These are phyloP conservation scores for Hermetia illucens DNA, from an alignment of 1,140 invertebrate genomes.

Conservation along the genomic window DNA sequence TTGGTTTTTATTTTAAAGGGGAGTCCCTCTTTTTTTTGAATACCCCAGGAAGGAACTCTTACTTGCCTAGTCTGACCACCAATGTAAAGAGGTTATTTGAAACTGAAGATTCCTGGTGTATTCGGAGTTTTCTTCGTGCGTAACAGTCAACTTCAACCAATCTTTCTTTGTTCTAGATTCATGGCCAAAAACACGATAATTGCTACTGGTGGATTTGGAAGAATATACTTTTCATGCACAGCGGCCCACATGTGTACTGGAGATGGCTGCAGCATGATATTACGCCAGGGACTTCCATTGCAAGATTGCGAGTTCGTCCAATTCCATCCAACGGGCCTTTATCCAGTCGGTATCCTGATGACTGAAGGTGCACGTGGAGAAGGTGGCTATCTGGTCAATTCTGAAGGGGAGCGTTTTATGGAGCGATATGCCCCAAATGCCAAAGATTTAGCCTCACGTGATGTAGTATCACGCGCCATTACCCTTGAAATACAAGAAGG, in stretches of 20 bases:
- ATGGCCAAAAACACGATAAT: slow-evolving; percentile 55
- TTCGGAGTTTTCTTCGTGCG: neutral
- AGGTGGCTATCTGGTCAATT: slow-evolving; percentile 86
- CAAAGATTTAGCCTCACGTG: slow-evolving; percentile 90
- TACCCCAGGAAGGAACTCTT: no score
- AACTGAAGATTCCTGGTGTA: slow-evolving; percentile 1
- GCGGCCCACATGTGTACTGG: slow-evolving; percentile 95
- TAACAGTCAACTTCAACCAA: neutral
- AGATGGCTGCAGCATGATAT: slow-evolving; percentile 86
- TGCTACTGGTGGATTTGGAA: slow-evolving; percentile 68
- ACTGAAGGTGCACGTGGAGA: slow-evolving; percentile 90
- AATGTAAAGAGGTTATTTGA: no score
- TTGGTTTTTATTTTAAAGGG: no score
- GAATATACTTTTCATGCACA: slow-evolving; percentile 92
- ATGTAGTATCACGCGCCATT: slow-evolving; percentile 90
- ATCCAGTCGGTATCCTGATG: slow-evolving; percentile 90
- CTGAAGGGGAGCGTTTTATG: slow-evolving; percentile 93
- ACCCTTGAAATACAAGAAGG: slow-evolving; percentile 91
- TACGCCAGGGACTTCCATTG: slow-evolving; percentile 74
- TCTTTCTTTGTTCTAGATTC: slow-evolving; percentile 29
- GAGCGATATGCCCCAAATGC: slow-evolving; percentile 92
- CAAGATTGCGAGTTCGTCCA: slow-evolving; percentile 95
- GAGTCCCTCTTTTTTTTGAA: no score
- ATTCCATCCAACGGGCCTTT: slow-evolving; percentile 97
- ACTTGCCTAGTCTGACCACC: no score